Percentiles rank a stretch among this genome's conserved stretches.
Conservation (phyloP, 2,797 vertebrate species). For the Phaenicophaeus curvirostris region DNA sequence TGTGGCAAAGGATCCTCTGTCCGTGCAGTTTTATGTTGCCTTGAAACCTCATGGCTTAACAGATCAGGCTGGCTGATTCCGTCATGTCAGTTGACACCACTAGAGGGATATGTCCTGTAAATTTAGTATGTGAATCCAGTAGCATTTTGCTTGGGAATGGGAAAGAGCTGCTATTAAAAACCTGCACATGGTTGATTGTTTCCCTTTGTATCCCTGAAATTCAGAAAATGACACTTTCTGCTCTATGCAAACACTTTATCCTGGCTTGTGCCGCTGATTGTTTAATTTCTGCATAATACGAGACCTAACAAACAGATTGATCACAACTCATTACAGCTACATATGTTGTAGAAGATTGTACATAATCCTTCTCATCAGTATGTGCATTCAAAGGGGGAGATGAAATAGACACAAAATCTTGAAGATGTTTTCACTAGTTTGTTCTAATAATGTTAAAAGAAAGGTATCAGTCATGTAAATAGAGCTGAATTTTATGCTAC, state of each 20-base stretch:
- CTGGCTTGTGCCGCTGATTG: neutral
- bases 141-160: neutral
- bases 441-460: neutral
- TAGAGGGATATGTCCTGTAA: neutral
- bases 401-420: neutral
- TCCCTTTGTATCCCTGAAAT: neutral
- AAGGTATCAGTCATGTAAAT: neutral
- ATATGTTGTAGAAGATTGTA: neutral
- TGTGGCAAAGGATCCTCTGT: slow-evolving; percentile 16
- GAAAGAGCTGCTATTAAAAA: neutral
- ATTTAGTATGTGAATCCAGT: neutral
- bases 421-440: neutral
- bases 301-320: neutral
- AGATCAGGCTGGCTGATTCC: neutral
- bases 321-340: neutral
- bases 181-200: rapidly evolving
- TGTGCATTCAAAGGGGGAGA: neutral
- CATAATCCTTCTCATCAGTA: neutral
- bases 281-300: slow-evolving; percentile 4
- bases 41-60: neutral
- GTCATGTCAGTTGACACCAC: neutral
- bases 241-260: neutral
- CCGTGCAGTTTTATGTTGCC: neutral
- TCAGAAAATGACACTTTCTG: neutral
- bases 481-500: neutral